These are phyloP conservation scores for Chamaea fasciata DNA, from an alignment of 2,113 vertebrate genomes.

Conservation along the genomic window DNA sequence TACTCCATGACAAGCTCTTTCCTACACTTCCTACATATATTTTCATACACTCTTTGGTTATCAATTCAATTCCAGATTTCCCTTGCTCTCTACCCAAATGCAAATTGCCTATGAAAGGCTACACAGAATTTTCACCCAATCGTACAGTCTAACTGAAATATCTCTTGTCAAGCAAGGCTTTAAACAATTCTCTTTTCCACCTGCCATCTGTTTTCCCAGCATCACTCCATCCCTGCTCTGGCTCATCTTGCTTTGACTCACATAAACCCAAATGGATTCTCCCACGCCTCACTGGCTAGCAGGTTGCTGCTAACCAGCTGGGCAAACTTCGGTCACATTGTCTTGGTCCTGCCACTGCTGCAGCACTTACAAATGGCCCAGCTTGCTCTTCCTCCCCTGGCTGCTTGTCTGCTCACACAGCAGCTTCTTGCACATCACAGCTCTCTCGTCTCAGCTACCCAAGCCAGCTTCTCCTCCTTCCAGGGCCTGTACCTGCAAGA, in stretches of 20 bases:
- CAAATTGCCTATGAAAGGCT: not conserved
- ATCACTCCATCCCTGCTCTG: not conserved
- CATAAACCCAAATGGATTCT: not conserved
- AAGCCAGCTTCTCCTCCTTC: not conserved
- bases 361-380: not conserved
- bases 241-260: not conserved
- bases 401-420: not conserved
- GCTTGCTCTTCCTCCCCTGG: not conserved
- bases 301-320: not conserved
- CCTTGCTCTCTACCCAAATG: not conserved
- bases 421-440: not conserved
- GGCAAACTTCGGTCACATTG: not conserved
- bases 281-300: not conserved
- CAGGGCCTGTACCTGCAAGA: not conserved
- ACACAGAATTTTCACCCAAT: not conserved
- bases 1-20: not conserved
- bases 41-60: not conserved
- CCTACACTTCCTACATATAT: not conserved
- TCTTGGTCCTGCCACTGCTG: too few species aligned
- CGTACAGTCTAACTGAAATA: not conserved
- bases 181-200: not conserved
- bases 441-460: accelerated
- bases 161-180: not conserved
- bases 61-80: not conserved
- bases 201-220: not conserved